phyloP scores from a whole-genome alignment of 2,113 vertebrate genomes.

The Rhagologus leucostigma region DNA sequence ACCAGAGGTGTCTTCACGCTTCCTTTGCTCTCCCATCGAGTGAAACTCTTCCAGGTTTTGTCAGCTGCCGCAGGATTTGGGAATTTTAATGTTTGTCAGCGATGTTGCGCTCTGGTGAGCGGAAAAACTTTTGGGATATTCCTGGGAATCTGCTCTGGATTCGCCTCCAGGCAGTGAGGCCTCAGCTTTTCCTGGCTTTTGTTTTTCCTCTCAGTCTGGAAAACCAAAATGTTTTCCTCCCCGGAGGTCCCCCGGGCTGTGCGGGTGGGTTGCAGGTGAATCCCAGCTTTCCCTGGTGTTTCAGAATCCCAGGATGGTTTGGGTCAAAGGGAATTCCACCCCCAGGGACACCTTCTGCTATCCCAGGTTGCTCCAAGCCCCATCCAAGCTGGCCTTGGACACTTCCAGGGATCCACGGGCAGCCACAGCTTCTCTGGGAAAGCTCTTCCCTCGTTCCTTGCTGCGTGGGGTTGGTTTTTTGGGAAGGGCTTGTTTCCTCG shows the following conservation, averaged over 20 bases:
- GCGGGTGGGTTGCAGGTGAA: neutral
- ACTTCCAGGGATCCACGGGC: neutral
- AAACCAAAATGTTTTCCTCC: neutral
- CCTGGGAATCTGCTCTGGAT: neutral
- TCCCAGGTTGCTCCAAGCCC: neutral
- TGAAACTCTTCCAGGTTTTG: neutral
- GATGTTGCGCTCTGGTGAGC: neutral
- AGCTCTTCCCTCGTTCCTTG: neutral
- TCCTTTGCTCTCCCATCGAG: neutral
- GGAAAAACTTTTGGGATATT: neutral
- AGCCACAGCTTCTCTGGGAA: neutral
- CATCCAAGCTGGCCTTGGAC: neutral
- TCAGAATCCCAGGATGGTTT: neutral
- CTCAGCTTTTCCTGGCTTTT: neutral
- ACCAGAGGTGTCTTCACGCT: neutral
- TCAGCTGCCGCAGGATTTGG: neutral
- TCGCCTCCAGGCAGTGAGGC: neutral
- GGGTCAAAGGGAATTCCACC: neutral
- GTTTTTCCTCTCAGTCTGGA: neutral
- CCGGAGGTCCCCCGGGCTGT: rapidly evolving
- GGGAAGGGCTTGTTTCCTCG: neutral
- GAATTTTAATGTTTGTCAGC: neutral
- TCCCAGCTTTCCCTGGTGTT: neutral
- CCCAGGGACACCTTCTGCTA: neutral
- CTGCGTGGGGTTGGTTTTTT: neutral